Evolutionary conservation across 2,113 vertebrate genomes (phyloP).

Genomic region (Pica pica): DNA sequence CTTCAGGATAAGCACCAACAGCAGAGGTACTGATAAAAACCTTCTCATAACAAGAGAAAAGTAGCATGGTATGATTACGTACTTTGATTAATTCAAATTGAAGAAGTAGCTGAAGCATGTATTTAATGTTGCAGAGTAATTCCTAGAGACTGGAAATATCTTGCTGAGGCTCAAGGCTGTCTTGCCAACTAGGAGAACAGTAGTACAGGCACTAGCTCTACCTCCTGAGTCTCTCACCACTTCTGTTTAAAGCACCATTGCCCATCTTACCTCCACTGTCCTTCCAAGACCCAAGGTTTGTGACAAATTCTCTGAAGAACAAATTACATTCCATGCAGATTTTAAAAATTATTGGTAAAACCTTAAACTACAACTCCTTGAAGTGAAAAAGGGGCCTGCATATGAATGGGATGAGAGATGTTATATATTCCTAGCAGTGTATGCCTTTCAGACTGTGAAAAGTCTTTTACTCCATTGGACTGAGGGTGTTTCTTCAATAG

Average conservation of each 20-base stretch:
- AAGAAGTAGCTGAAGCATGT: background rate
- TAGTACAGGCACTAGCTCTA: background rate
- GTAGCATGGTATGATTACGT: background rate
- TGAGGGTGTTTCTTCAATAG: background rate
- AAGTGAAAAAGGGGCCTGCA: background rate
- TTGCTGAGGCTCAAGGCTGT: background rate
- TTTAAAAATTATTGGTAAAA: background rate
- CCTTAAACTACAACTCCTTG: background rate
- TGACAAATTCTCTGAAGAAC: background rate
- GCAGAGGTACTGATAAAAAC: background rate
- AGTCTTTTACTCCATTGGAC: background rate
- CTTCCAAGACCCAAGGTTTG: background rate
- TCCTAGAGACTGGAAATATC: background rate
- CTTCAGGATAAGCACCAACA: background rate
- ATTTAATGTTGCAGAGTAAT: background rate
- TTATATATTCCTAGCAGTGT: fast-evolving
- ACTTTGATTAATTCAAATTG: background rate
- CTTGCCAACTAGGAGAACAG: background rate
- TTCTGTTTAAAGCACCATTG: background rate
- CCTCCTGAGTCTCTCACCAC: background rate
- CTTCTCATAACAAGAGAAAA: background rate
- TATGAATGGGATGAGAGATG: fast-evolving
- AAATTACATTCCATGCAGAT: background rate
- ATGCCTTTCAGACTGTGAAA: background rate
- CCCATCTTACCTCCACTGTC: background rate